Percentiles rank a stretch among this genome's conserved stretches.
Evolutionary conservation across 2,113 vertebrate species (phyloP).

Genomic region (Burhinus bistriatus): DNA sequence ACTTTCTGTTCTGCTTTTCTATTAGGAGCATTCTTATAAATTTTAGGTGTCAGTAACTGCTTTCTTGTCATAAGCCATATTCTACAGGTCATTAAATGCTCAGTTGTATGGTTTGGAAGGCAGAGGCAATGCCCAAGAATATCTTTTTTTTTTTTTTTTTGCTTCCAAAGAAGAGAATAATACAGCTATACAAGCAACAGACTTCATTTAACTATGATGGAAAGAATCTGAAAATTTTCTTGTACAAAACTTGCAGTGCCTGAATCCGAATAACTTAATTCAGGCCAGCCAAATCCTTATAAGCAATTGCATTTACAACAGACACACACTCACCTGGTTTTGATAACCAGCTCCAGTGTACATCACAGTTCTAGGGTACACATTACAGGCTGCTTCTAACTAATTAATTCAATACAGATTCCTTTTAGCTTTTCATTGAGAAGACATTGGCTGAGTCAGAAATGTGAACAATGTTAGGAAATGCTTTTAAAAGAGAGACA

Average conservation of each 20-base stretch:
- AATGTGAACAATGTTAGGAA: not conserved
- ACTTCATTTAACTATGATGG: not conserved
- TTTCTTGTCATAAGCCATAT: not conserved
- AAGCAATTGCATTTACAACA: not conserved
- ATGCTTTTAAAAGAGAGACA: not conserved
- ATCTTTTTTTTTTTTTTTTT: not conserved
- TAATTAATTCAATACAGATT: not conserved
- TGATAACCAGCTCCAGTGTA: not conserved
- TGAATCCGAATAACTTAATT: not conserved
- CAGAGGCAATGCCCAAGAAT: not conserved
- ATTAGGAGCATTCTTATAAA: not conserved
- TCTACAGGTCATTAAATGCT: not conserved
- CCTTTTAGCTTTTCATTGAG: not conserved
- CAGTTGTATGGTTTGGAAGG: not conserved
- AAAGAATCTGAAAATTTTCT: not conserved
- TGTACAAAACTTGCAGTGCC: not conserved
- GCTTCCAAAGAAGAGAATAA: not conserved
- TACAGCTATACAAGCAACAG: not conserved
- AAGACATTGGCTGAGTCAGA: not conserved
- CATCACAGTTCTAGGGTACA: not conserved
- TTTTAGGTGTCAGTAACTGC: not conserved
- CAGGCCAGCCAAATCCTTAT: not conserved
- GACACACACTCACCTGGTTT: not conserved
- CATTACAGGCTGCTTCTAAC: not conserved
- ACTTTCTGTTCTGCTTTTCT: not conserved